These are phyloP conservation scores for Phoxinus dragarum DNA, from an alignment of 2,797 vertebrate species.

Conservation along the genomic window DNA sequence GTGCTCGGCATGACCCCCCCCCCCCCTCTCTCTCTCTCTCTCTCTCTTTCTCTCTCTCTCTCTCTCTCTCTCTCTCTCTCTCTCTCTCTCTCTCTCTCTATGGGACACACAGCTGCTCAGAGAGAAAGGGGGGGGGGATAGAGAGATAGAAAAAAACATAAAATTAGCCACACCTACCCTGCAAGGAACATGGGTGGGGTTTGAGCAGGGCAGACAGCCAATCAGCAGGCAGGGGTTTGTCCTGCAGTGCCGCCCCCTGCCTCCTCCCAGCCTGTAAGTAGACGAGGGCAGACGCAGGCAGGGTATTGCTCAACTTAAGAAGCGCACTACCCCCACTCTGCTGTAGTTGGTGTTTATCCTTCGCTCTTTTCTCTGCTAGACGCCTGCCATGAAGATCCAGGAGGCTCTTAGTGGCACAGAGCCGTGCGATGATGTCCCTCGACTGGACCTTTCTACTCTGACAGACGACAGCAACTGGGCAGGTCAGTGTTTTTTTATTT, in stretches of 20 bases:
- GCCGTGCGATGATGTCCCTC: conserved; percentile 85
- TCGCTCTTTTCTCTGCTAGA: conserved; percentile 80
- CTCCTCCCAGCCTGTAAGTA: conserved; percentile 61
- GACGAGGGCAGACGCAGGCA: conserved; percentile 69
- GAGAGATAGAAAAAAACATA: conserved; percentile 13
- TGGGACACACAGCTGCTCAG: conserved; percentile 75
- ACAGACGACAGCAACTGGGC: conserved; percentile 89
- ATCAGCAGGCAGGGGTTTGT: conserved; percentile 65
- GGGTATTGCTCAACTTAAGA: conserved; percentile 74
- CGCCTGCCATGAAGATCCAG: conserved; percentile 93
- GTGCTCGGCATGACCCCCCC: conserved; percentile 62
- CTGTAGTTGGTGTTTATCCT: conserved; percentile 61
- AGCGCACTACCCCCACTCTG: conserved; percentile 67
- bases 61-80: conserved; percentile 23
- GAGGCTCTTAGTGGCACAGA: conserved; percentile 84
- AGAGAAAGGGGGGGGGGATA: conserved; percentile 60
- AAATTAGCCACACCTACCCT: conserved; percentile 55
- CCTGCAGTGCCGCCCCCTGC: conserved; percentile 59
- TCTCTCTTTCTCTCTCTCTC: conserved; percentile 30
- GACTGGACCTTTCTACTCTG: conserved; percentile 86
- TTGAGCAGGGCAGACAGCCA: conserved; percentile 68
- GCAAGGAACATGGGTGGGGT: conserved; percentile 73
- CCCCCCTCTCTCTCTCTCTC: background rate
- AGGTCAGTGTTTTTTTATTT: conserved; percentile 83
- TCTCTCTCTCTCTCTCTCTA: conserved; percentile 44